Evolutionary conservation across 2,797 vertebrate species (phyloP).

Genomic region (Ispidina picta): DNA sequence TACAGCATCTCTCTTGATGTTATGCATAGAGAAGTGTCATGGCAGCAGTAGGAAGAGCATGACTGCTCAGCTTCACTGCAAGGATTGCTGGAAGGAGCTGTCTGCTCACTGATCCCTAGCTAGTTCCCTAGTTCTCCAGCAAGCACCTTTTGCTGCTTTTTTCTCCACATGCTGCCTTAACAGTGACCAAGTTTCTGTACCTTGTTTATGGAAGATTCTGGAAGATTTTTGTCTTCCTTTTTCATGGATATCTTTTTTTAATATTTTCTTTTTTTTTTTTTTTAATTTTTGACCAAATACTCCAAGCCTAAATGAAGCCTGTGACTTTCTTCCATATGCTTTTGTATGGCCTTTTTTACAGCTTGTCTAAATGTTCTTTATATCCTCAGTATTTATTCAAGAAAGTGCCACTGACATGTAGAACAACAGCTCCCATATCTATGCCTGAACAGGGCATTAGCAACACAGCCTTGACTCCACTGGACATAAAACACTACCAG

Average conservation of each 20-base stretch:
- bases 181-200: neutral
- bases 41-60: neutral
- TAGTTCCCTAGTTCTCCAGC: neutral
- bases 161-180: slow-evolving; percentile 5
- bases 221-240: neutral
- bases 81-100: neutral
- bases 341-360: neutral
- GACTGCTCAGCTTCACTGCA: slow-evolving; percentile 21
- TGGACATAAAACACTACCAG: neutral
- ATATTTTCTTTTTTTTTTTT: neutral
- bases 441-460: neutral
- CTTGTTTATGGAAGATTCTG: neutral
- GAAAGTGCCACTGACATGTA: neutral
- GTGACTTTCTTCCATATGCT: neutral
- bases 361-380: neutral
- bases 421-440: neutral
- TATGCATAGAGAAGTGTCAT: neutral
- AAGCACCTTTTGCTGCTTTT: slow-evolving; percentile 16
- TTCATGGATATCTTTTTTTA: neutral
- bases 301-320: neutral
- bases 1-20: neutral
- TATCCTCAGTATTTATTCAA: neutral
- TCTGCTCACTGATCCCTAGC: neutral
- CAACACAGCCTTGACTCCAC: neutral
- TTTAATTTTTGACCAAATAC: neutral